Base-by-base conservation (phyloP, 37 sponge, comb jelly and placozoan species). In the Aplysina aerophoba region DNA sequence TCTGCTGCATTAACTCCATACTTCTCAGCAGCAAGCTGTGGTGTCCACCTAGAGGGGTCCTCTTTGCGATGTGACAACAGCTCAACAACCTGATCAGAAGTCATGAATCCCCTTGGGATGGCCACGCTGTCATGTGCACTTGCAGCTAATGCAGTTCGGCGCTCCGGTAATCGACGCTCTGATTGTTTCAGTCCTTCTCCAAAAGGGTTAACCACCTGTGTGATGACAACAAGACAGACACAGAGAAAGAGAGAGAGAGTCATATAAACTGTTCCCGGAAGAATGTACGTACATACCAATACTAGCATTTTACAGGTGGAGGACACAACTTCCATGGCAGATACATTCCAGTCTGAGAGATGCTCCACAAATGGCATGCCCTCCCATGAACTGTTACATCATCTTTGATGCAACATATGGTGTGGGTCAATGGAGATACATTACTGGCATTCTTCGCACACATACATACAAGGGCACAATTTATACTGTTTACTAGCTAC, bases 1-100 rank as follows among this genome's bases (percentile, higher is more conserved):
- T 90, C 91, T 20, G 19, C 28, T 20, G 24, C 37, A 33, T 36
- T 28, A 0, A 90, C 61, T 4, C 64, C 54, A 71, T 83, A 90
- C 6, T 64, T 40, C 2, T 21, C 50, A 19, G 83, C 77, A 13
- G 86, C 36, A 0, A 56, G 54, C 22, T 54, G 54, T 13, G 67
- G 22, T 1, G 80, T 83, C 83, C 83, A 90, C 35, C 79, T 50
- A 14, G 33, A 40, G 15, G 11, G 11, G 31, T 38, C 44, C 27
- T 63, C 40, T 69, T 3, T 30, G 28, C 34, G 28, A 1, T 69
- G 50, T 44, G 50, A 33, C 28, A 69, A 69, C 1, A 69, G 27
- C 34, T 30, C 71, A 69, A 69, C 71, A 30, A 69, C 33, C 33
- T 69, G 71, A 12, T 69, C 33, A 12, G 34, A 33, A 31, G 33